phyloP scores from a whole-genome alignment of 2,888 invertebrate genomes.

The Orthosia incerta region DNA sequence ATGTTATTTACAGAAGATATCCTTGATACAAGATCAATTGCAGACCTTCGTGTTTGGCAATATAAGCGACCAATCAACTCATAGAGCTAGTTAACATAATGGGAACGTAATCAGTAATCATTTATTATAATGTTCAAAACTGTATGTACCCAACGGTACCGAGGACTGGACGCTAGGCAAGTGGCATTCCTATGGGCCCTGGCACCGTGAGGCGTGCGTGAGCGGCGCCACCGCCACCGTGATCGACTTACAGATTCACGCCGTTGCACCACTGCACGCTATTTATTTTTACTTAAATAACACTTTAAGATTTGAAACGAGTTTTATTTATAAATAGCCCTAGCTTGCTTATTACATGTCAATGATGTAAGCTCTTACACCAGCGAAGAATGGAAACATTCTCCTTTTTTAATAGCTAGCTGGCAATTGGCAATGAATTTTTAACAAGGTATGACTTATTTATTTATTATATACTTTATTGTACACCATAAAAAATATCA shows the following conservation, averaged over 20 bases:
- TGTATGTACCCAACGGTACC: constrained; percentile 63
- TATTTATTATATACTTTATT: too few relatives aligned
- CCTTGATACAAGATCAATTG: neutral
- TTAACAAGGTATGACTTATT: constrained; percentile 8
- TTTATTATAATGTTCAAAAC: constrained; percentile 60
- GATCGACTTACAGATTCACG: constrained; percentile 64
- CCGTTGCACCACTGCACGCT: constrained; percentile 40
- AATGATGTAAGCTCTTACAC: constrained; percentile 32
- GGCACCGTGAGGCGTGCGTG: constrained; percentile 41
- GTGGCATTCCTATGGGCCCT: constrained; percentile 61
- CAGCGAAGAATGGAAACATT: neutral
- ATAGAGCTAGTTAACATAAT: constrained; percentile 25
- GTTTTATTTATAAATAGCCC: constrained; percentile 40
- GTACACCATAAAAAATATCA: too few relatives aligned
- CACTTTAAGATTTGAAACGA: constrained; percentile 31
- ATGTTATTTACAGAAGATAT: neutral
- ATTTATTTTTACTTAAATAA: constrained; percentile 56
- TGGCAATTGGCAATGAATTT: neutral
- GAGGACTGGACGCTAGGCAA: constrained; percentile 55
- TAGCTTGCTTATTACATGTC: constrained; percentile 6
- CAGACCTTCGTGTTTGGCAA: neutral
- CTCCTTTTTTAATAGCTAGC: neutral
- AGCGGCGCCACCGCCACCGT: constrained; percentile 57
- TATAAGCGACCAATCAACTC: constrained; percentile 11
- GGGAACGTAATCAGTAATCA: constrained; percentile 51